Conservation (phyloP, 2,113 vertebrate species). For the Zapus hudsonius region DNA sequence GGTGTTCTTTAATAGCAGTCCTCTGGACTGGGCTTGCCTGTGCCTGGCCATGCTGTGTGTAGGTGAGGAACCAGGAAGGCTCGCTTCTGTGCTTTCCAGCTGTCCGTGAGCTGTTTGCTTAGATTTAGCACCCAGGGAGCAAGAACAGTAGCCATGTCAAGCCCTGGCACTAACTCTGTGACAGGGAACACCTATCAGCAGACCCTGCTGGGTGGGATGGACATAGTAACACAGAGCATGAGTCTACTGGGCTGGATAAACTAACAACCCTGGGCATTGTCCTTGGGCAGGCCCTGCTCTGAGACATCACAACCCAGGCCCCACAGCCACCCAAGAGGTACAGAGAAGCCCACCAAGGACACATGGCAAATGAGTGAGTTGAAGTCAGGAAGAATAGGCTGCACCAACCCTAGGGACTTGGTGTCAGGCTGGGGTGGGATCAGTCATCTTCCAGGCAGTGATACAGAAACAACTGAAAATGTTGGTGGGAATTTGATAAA, state of each 20-base stretch:
- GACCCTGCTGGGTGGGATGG: accelerated
- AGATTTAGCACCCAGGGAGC: neutral
- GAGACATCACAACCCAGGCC: accelerated
- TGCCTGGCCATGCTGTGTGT: accelerated
- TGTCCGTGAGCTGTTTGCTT: neutral
- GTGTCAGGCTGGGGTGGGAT: neutral
- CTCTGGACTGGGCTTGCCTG: neutral
- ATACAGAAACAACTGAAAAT: neutral
- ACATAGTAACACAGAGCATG: neutral
- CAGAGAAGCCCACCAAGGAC: neutral
- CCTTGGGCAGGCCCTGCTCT: neutral
- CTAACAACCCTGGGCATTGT: accelerated
- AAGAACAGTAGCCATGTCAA: too few species aligned
- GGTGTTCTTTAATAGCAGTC: neutral
- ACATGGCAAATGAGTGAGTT: neutral
- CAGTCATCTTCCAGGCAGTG: neutral
- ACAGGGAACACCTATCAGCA: neutral
- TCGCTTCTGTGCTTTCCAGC: neutral
- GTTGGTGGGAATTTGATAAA: neutral
- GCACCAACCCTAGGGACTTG: neutral
- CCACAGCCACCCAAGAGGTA: neutral
- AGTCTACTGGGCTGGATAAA: too few species aligned
- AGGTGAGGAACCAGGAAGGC: neutral
- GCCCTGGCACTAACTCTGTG: accelerated
- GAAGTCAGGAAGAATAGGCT: neutral